phyloP scores from a whole-genome alignment of 35 echinoderm and acorn worm species.

The Amphiura filiformis region DNA sequence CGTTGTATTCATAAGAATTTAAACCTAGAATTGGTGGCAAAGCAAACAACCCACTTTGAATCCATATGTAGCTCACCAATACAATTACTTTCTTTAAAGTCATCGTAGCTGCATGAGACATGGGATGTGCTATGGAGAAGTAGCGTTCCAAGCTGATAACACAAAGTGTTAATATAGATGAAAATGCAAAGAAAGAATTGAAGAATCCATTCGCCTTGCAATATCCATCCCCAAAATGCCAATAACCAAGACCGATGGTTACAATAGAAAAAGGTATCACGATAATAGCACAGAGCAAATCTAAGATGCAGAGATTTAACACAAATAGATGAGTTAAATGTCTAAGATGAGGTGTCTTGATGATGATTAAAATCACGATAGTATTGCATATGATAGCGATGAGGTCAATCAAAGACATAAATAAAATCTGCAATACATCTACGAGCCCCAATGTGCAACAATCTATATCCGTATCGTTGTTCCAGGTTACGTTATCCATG shows the following conservation, averaged over 20 bases:
- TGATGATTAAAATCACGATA: slow-evolving; percentile 50
- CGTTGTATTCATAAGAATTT: slow-evolving; percentile 62
- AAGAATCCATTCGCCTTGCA: slow-evolving; percentile 73
- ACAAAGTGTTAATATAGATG: slow-evolving; percentile 64
- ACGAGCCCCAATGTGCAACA: background rate
- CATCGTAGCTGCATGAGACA: slow-evolving; percentile 59
- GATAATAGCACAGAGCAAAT: slow-evolving; percentile 53
- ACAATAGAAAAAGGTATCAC: slow-evolving; percentile 74
- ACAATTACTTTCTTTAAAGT: slow-evolving; percentile 28
- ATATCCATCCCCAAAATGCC: slow-evolving; percentile 65
- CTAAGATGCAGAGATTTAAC: slow-evolving; percentile 66
- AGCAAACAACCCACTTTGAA: slow-evolving; percentile 48
- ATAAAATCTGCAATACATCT: slow-evolving; percentile 33
- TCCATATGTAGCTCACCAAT: slow-evolving; percentile 62
- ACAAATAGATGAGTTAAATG: slow-evolving; percentile 77
- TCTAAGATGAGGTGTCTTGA: slow-evolving; percentile 70
- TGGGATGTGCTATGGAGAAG: slow-evolving; percentile 74
- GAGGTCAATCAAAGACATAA: slow-evolving; percentile 54
- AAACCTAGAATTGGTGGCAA: slow-evolving; percentile 64
- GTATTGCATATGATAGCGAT: slow-evolving; percentile 52
- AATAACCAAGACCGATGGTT: slow-evolving; percentile 40
- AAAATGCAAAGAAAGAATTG: slow-evolving; percentile 65
- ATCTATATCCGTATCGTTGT: background rate
- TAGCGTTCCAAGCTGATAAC: slow-evolving; percentile 84
- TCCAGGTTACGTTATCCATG: slow-evolving; percentile 16